A percentile compares a stretch with the other conserved stretches of the same genome.
phyloP scores from a whole-genome alignment of 1,140 invertebrate species.

The Drosophila miranda region DNA sequence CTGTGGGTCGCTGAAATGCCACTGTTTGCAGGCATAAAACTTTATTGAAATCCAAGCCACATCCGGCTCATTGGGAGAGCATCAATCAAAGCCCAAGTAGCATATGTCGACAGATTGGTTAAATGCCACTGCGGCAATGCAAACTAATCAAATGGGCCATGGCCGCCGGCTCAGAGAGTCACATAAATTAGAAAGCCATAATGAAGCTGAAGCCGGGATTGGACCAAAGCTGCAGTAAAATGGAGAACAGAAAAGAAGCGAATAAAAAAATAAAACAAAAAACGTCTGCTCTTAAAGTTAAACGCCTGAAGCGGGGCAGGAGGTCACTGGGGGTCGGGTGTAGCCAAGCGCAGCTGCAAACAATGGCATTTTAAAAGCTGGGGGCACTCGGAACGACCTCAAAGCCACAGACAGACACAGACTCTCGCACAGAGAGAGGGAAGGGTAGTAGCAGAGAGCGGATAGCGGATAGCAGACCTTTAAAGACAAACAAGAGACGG shows the following conservation, averaged over 20 bases:
- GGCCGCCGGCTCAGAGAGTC: conserved; percentile 28
- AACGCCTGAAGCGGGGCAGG: conserved; percentile 23
- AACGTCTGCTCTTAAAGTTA: conserved; percentile 40
- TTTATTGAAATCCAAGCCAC: conserved; percentile 65
- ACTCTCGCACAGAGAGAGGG: neutral
- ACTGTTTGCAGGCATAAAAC: conserved; percentile 48
- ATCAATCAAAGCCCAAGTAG: conserved; percentile 36
- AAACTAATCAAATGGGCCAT: conserved; percentile 36
- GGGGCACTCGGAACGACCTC: conserved; percentile 33
- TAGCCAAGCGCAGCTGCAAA: conserved; percentile 72
- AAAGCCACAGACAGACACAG: conserved; percentile 27
- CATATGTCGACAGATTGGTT: conserved; percentile 55
- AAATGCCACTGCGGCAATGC: conserved; percentile 43
- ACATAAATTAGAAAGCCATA: conserved; percentile 42
- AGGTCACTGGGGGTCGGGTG: conserved; percentile 55
- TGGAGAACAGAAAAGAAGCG: neutral
- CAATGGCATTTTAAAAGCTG: conserved; percentile 76
- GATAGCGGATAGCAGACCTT: conserved; percentile 37
- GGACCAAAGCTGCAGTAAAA: conserved; percentile 18
- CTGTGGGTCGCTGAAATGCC: conserved; percentile 37
- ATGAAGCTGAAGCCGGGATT: conserved; percentile 21
- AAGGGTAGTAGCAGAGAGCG: neutral
- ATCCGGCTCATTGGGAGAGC: conserved; percentile 40
- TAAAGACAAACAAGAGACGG: conserved; percentile 56
- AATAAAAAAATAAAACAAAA: conserved; percentile 2